Evolutionary conservation across 1,140 invertebrate species (phyloP), one percentile per base, ranked within the genome.

Genomic region (Lucilia cuprina): DNA sequence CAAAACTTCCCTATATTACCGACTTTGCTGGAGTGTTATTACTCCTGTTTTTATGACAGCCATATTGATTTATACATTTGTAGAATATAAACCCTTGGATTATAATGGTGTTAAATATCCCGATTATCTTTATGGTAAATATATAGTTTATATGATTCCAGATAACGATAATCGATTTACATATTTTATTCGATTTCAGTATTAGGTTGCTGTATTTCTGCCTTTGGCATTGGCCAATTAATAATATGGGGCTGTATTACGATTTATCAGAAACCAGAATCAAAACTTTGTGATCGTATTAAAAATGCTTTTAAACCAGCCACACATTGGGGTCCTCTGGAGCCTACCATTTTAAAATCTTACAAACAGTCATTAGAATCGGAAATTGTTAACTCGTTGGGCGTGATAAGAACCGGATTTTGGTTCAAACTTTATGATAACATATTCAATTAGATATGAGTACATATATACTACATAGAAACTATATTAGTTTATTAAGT

Each of bases 11-110:
- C 87, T 94, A 8, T 97, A 96, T 87, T 97, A 96, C 95, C 94
- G 95, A 88, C 84, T 96, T 25, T 96, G 95, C 82, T 97, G 96
- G 96, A 94, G 93, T 4, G 88, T 96, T 12, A 89, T 96, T 19
- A 95, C 95, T 49, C 96, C 96, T 1, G 84, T 95, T 17, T 90
- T 95, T 50, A 92, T 97, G 25, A 89, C 93, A 25, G 92, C 93
- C 13, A 95, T 95, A 82, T 90, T 95, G 34, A 85, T 94, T 82
- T 96, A 95, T 86, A 93, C 93, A 14, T 86, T 95, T 30, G 88
- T 89, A 5, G 92, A 91, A 35, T 89, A 93, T 19, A 89, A 92
- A 84, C 92, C 93, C 4, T 84, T 94, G 0, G 91, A 90, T 65
- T 93, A 94, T 86, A 90, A 91, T 83, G 88, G 89, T 21, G 88